phyloP scores from a whole-genome alignment of 2,888 invertebrate genomes.

The Pandemis cinnamomeana region DNA sequence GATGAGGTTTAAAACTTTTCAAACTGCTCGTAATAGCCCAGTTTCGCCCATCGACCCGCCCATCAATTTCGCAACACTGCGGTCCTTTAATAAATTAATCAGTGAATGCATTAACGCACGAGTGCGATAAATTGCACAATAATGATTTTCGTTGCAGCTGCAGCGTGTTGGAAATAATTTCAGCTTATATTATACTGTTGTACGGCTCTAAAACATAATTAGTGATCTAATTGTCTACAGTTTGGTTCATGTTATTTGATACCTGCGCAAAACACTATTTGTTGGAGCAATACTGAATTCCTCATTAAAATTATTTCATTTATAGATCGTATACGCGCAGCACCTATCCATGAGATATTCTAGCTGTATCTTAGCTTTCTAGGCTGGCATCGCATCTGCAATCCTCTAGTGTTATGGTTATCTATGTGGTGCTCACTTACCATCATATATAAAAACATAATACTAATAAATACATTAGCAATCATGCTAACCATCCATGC shows the following conservation, averaged over 20 bases:
- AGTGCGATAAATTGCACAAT: conserved; percentile 69
- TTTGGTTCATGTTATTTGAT: background rate
- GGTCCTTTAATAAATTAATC: conserved; percentile 75
- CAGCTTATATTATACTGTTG: conserved; percentile 47
- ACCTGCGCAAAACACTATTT: background rate
- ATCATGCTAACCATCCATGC: too few species aligned
- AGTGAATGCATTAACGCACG: conserved; percentile 66
- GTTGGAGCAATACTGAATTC: too few species aligned
- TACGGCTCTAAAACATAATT: conserved; percentile 5
- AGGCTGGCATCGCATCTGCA: too few species aligned
- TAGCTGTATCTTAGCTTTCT: too few species aligned
- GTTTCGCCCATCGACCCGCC: conserved; percentile 35
- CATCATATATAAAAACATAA: too few species aligned
- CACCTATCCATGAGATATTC: too few species aligned
- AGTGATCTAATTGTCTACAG: background rate
- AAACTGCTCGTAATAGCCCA: conserved; percentile 13
- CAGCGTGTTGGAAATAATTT: conserved; percentile 61
- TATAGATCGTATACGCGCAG: too few species aligned
- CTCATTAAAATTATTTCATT: too few species aligned
- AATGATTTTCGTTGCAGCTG: conserved; percentile 69
- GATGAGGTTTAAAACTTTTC: background rate
- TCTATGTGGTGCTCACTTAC: too few species aligned
- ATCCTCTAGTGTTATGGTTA: too few species aligned
- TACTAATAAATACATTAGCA: too few species aligned
- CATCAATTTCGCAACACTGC: conserved; percentile 67